A percentile compares a stretch with the other conserved stretches of the same genome.
phyloP scores from a whole-genome alignment of 2,797 vertebrate species.

The Synaphobranchus kaupii region DNA sequence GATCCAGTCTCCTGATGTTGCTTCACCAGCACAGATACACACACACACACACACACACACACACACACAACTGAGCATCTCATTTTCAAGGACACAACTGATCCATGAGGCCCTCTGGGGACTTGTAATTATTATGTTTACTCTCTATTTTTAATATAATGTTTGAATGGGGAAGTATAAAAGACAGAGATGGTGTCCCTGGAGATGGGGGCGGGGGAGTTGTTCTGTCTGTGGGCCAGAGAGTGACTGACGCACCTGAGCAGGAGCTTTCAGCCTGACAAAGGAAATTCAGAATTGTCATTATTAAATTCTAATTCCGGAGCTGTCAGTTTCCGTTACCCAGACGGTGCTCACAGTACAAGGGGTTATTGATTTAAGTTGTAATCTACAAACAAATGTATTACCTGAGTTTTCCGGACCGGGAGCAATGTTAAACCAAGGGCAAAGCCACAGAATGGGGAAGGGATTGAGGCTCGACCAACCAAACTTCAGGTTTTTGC shows the following conservation, averaged over 20 bases:
- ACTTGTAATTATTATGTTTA: conserved; percentile 8
- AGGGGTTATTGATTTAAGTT: conserved; percentile 69
- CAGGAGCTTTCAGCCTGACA: conserved; percentile 31
- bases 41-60: neutral
- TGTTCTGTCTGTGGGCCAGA: conserved; percentile 34
- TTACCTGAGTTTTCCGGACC: conserved; percentile 59
- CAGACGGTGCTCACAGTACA: conserved; percentile 54
- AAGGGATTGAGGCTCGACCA: conserved; percentile 20
- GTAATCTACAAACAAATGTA: conserved; percentile 75
- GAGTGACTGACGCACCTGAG: conserved; percentile 18
- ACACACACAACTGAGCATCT: conserved; percentile 6
- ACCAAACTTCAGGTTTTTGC: neutral
- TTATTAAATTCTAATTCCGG: conserved; percentile 68
- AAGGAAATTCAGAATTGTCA: conserved; percentile 58
- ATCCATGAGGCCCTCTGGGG: neutral
- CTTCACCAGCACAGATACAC: neutral
- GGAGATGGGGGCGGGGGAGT: neutral
- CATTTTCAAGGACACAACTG: conserved; percentile 2
- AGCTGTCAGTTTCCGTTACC: conserved; percentile 62
- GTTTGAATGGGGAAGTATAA: conserved; percentile 11
- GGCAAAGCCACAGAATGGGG: conserved; percentile 67
- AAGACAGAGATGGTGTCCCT: neutral
- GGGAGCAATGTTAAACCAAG: conserved; percentile 70
- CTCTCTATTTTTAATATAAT: neutral
- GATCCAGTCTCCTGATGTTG: conserved; percentile 10